Percentiles rank a stretch among this genome's conserved stretches.
Evolutionary conservation across 2,888 invertebrate genomes (phyloP).

Genomic region (Noctua janthe): DNA sequence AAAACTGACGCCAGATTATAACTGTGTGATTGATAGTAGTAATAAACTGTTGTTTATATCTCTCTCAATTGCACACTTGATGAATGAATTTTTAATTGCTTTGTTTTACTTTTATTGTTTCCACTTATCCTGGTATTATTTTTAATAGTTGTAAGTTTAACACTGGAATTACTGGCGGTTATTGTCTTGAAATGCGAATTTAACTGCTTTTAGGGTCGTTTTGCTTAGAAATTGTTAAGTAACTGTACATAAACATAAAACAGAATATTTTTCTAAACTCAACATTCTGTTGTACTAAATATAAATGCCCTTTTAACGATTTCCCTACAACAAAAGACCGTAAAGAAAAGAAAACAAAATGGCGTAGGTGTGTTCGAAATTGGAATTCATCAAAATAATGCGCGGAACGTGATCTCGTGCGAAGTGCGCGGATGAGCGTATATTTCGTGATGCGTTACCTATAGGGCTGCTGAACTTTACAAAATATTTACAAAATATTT

Average conservation of each 20-base stretch:
- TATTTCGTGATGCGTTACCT: conserved; percentile 80
- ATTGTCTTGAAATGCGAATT: conserved; percentile 8
- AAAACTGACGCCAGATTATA: conserved; percentile 67
- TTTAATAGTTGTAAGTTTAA: conserved; percentile 6
- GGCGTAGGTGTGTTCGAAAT: conserved; percentile 73
- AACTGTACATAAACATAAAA: conserved; percentile 11
- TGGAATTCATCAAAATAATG: conserved; percentile 86
- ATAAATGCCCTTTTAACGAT: conserved; percentile 61
- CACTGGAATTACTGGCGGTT: conserved; percentile 9
- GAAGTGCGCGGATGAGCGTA: conserved; percentile 83
- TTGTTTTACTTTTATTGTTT: conserved; percentile 62
- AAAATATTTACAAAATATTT: conserved; percentile 1
- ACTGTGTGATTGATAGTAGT: conserved; percentile 66
- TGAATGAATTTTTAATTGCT: conserved; percentile 69
- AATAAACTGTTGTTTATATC: conserved; percentile 67
- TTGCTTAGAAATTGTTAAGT: conserved; percentile 11
- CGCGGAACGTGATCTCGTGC: conserved; percentile 85
- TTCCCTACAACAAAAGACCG: conserved; percentile 61
- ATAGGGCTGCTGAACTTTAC: conserved; percentile 57
- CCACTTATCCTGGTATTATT: conserved; percentile 50
- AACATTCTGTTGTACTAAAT: conserved; percentile 34
- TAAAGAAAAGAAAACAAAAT: conserved; percentile 71
- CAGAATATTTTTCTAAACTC: conserved; percentile 13
- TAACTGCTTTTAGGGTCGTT: conserved; percentile 15
- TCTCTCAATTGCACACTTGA: conserved; percentile 64